A percentile compares a stretch with the other conserved stretches of the same genome.
Evolutionary conservation across 2,797 vertebrate species (phyloP).

Genomic region (Enteromius viviparus): DNA sequence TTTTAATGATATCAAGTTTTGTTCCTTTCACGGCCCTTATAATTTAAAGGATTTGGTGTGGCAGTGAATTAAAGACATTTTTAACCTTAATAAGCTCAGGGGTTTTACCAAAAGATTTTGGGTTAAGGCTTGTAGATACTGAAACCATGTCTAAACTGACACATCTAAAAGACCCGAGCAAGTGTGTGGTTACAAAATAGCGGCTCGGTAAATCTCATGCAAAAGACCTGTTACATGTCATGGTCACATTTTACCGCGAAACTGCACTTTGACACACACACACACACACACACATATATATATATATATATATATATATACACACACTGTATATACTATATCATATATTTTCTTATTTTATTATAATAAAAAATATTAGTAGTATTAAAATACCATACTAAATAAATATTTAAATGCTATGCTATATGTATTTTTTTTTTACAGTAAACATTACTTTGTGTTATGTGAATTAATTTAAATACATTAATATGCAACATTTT

Average conservation of each 20-base stretch:
- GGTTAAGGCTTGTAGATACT: neutral
- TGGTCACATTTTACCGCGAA: neutral
- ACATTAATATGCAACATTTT: neutral
- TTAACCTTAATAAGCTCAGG: neutral
- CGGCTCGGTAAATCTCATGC: neutral
- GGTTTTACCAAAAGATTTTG: neutral
- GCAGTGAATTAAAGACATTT: neutral
- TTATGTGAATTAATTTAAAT: neutral
- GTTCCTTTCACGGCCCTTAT: neutral
- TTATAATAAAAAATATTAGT: neutral
- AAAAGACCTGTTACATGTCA: neutral
- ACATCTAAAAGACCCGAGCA: neutral
- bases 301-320: too few species aligned
- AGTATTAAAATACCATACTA: too few species aligned
- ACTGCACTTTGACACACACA: too few species aligned
- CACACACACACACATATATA: neutral
- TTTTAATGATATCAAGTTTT: neutral
- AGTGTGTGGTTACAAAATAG: neutral
- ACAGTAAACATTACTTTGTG: neutral
- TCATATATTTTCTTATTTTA: neutral
- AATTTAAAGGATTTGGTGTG: neutral
- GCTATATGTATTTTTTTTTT: neutral
- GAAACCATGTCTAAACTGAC: neutral
- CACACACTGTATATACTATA: too few species aligned
- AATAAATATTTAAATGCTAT: too few species aligned